Base-by-base conservation (phyloP, 2,113 vertebrate genomes). In the Perca flavescens region DNA sequence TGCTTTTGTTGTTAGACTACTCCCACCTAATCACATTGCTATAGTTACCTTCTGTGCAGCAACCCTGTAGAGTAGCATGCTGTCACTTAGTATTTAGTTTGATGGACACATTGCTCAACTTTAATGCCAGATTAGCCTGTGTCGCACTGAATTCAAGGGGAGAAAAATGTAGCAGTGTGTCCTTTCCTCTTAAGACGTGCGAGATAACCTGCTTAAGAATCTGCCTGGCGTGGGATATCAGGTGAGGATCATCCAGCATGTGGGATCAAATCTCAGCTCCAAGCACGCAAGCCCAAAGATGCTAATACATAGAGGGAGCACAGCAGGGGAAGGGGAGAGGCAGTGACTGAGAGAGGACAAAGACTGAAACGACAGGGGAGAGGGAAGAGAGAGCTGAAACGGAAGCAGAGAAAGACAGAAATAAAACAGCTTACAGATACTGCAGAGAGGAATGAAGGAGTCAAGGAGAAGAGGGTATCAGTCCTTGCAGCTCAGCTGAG, bases 401-500 rank as follows among this genome's bases (percentile, higher is more conserved):
- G 58, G 66, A 65, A 69, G 75, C 58, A 61, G 40, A 40, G 71
- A 66, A 64, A 85, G 75, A 68, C n/a, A 71, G 56, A 66, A 61
- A 56, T 25, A 74, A 84, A 86, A 62, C 65, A 58, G 17, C 66
- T 80, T 36, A 64, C 52, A 84, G 76, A 85, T 28, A 72, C 47
- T 17, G 64, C 34, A 65, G 71, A 74, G 81, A 89, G 84, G 81
- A 91, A 86, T 87, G 93, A 95, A 95, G 94, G 94, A 95, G 95
- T 96, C 93, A 93, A 94, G 95, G 94, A 89, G 92, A 95, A 84
- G 88, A 94, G 94, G 95, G 93, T 96, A 96, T 97, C 96, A 96
- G 96, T 95, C 94, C 92, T 84, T 60, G 87, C 92, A 91, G 84
- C 86, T 84, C 94, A 92, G 93, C 92, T 90, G 94, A 89, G 83